Base-by-base conservation (phyloP, 2,113 vertebrate species). In the Gasterosteus nipponicus region DNA sequence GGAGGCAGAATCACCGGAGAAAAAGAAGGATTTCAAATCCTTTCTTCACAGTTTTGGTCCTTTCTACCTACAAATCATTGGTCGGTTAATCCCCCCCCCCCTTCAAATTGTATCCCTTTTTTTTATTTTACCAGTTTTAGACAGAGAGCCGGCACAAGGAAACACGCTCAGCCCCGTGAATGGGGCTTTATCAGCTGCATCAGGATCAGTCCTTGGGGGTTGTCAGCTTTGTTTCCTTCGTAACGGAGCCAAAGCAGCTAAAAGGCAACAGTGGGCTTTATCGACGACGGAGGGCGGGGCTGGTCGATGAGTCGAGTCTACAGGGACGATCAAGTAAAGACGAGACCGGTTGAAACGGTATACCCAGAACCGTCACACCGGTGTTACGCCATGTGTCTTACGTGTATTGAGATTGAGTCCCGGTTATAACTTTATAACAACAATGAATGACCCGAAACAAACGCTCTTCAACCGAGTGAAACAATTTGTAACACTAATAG, bases 281-380 rank as follows among this genome's bases (percentile, higher is more conserved):
- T 91, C 16, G 75, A 89, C 82, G 67, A 63, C 61, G 67, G 71
- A 49, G 65, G 71, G 63, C 70, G 69, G 51, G 42, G 73, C 56
- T 78, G 63, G 80, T 86, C 63, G 61, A 83, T 86, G 81, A 90
- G 86, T 91, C 86, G 81, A 90, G 86, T 91, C 81, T 77, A 67
- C 87, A 81, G 70, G 78, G 83, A 90, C 82, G 83, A 87, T 89
- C 88, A 77, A 79, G 88, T 26, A 26, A 26, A 26, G 22, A 26
- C 1, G 22, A 35, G 3, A 35, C 33, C 33, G 33, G 33, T 35
- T 35, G 33, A 35, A 35, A 35, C 5, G 33, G 33, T 35, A 35
- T 2, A 5, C 33, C 33, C 22, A 26, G 22, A 26, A 26, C 22
- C 33, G 33, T 35, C 33, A 35, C 5, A 35, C 33, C 33, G 33